These are phyloP conservation scores for Torymus tubicola DNA, from an alignment of 2,888 invertebrate genomes.

Conservation along the genomic window DNA sequence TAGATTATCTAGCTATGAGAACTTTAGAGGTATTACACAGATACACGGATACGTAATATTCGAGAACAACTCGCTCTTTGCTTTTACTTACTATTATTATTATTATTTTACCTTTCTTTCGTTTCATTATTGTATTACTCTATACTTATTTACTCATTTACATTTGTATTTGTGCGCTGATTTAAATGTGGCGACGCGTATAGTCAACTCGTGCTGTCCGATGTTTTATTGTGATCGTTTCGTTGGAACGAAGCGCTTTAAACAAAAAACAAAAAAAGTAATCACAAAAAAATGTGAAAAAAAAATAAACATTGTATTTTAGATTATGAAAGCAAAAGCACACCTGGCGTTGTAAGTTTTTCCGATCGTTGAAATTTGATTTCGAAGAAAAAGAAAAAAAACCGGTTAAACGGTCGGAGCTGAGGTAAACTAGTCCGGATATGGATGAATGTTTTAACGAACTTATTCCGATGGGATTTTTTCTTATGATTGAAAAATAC, in stretches of 20 bases:
- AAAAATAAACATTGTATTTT: slow-evolving; percentile 53
- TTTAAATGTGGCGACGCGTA: slow-evolving; percentile 46
- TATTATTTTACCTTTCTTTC: slow-evolving; percentile 34
- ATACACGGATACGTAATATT: slow-evolving; percentile 35
- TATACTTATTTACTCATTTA: slow-evolving; percentile 46
- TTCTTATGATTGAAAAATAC: slow-evolving; percentile 21
- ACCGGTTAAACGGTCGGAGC: background rate
- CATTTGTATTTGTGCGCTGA: slow-evolving; percentile 48
- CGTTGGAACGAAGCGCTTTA: slow-evolving; percentile 53
- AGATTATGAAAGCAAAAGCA: slow-evolving; percentile 52
- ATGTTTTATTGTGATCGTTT: slow-evolving; percentile 56
- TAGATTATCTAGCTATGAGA: slow-evolving; percentile 36
- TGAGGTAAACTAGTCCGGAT: slow-evolving; percentile 30
- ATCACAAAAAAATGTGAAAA: slow-evolving; percentile 8
- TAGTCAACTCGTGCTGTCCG: slow-evolving; percentile 51
- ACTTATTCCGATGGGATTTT: slow-evolving; percentile 23
- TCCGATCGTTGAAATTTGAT: slow-evolving; percentile 44
- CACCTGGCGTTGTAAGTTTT: slow-evolving; percentile 40
- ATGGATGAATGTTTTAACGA: slow-evolving; percentile 35
- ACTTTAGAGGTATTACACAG: slow-evolving; percentile 26
- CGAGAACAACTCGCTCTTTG: slow-evolving; percentile 44
- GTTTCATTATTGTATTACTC: slow-evolving; percentile 41
- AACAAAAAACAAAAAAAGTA: slow-evolving; percentile 34
- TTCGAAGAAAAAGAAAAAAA: slow-evolving; percentile 13
- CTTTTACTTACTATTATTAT: slow-evolving; percentile 34